phyloP scores from a whole-genome alignment of 2,113 vertebrate species.

The Bungarus multicinctus region DNA sequence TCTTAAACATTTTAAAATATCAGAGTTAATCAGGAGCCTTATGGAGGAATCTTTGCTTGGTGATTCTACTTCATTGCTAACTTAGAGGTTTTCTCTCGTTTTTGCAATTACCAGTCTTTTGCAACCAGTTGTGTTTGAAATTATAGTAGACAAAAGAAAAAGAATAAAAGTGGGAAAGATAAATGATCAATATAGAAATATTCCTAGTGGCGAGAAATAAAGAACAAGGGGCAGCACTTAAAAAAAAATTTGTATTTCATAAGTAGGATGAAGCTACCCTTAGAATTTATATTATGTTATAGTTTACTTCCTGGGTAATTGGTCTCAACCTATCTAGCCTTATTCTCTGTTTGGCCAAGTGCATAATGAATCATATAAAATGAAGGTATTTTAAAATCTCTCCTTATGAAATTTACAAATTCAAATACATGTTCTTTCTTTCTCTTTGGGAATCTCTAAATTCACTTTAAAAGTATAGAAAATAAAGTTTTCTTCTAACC shows the following conservation, averaged over 20 bases:
- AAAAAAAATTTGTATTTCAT: neutral
- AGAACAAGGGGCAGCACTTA: neutral
- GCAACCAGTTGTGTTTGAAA: neutral
- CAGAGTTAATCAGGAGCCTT: conserved; percentile 37
- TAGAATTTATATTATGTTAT: neutral
- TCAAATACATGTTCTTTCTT: neutral
- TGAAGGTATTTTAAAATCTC: conserved; percentile 29
- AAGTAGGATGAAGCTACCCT: neutral
- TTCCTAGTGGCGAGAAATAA: neutral
- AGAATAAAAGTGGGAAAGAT: neutral
- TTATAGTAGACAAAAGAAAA: neutral
- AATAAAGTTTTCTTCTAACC: neutral
- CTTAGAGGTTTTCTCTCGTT: neutral
- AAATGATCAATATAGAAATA: neutral
- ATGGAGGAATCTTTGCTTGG: conserved; percentile 18
- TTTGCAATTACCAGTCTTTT: neutral
- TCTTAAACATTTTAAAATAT: conserved; percentile 55
- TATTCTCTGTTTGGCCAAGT: conserved; percentile 42
- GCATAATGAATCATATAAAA: conserved; percentile 52
- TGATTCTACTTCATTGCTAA: conserved; percentile 1
- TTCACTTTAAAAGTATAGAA: neutral
- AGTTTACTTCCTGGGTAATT: neutral
- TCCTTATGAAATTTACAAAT: neutral
- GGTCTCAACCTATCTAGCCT: neutral
- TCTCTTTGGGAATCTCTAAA: neutral